phyloP scores from a whole-genome alignment of 2,888 invertebrate species.

The Euzophera pinguis region DNA sequence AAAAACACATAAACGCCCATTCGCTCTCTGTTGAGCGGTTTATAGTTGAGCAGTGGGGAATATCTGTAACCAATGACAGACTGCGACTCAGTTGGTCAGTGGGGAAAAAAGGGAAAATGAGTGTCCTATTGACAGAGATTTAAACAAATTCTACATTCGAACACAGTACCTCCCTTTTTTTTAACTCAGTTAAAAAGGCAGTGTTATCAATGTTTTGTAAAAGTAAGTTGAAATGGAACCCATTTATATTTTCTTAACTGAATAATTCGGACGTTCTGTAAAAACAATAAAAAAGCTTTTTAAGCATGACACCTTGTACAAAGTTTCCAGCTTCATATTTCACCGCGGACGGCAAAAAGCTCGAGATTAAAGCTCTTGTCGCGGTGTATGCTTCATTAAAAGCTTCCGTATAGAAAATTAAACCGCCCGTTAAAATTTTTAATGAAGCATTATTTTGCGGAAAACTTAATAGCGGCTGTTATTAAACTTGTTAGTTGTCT shows the following conservation, averaged over 20 bases:
- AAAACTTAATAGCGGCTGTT: slow-evolving; percentile 47
- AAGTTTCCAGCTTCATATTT: slow-evolving; percentile 17
- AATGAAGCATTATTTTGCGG: slow-evolving; percentile 53
- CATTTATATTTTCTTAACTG: background rate
- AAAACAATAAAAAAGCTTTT: slow-evolving; percentile 2
- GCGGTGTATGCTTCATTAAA: slow-evolving; percentile 49
- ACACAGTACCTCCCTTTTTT: too few relatives aligned
- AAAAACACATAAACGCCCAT: too few relatives aligned
- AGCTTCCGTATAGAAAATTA: slow-evolving; percentile 51
- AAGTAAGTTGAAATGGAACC: too few relatives aligned
- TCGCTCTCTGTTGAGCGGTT: too few relatives aligned
- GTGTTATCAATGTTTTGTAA: too few relatives aligned
- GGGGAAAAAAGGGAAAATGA: too few relatives aligned
- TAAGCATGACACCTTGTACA: background rate
- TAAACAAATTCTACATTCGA: too few relatives aligned
- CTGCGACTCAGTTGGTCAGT: too few relatives aligned
- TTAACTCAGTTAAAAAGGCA: too few relatives aligned
- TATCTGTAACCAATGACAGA: too few relatives aligned
- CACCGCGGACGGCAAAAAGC: slow-evolving; percentile 26
- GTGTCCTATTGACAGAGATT: too few relatives aligned
- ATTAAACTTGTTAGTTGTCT: slow-evolving; percentile 38
- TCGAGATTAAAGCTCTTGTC: slow-evolving; percentile 54
- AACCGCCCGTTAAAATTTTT: slow-evolving; percentile 48
- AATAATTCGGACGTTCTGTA: background rate
- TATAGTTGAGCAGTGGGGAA: too few relatives aligned